Evolutionary conservation across 2,888 invertebrate species (phyloP).

Genomic region (Scaeva pyrastri): DNA sequence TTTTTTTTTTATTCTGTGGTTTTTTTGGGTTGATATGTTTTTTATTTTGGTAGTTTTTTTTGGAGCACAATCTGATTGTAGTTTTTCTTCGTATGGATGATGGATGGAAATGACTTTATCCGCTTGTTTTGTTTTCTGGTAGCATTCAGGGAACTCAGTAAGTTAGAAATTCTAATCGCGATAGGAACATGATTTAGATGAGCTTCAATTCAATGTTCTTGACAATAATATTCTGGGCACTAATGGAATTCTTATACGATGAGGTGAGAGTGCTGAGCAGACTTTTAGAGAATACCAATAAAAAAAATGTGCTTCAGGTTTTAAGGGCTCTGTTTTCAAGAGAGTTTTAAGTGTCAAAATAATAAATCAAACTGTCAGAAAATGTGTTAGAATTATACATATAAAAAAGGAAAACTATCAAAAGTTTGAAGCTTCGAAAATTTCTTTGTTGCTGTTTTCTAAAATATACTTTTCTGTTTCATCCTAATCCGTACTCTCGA

Average conservation of each 20-base stretch:
- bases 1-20: conserved; percentile 33
- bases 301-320: background rate
- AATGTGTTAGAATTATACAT: too few relatives aligned
- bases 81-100: conserved; percentile 71
- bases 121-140: conserved; percentile 61
- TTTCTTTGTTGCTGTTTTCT: too few relatives aligned
- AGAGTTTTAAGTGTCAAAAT: too few relatives aligned
- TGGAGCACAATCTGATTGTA: conserved; percentile 55
- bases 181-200: conserved; percentile 73
- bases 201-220: conserved; percentile 48
- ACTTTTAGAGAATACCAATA: background rate
- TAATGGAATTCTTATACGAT: background rate
- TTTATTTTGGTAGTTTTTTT: conserved; percentile 47
- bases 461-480: too few relatives aligned
- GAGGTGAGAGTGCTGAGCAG: background rate
- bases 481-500: background rate
- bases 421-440: too few relatives aligned
- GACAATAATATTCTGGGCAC: conserved; percentile 43
- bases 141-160: conserved; percentile 51
- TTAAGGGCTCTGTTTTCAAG: too few relatives aligned
- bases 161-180: conserved; percentile 63
- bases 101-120: conserved; percentile 73
- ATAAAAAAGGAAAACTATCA: too few relatives aligned
- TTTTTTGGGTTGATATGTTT: conserved; percentile 46
- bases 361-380: too few relatives aligned